A percentile compares a stretch with the other conserved stretches of the same genome.
Evolutionary conservation across 2,888 invertebrate genomes (phyloP).

Genomic region (Conchocele bisecta): DNA sequence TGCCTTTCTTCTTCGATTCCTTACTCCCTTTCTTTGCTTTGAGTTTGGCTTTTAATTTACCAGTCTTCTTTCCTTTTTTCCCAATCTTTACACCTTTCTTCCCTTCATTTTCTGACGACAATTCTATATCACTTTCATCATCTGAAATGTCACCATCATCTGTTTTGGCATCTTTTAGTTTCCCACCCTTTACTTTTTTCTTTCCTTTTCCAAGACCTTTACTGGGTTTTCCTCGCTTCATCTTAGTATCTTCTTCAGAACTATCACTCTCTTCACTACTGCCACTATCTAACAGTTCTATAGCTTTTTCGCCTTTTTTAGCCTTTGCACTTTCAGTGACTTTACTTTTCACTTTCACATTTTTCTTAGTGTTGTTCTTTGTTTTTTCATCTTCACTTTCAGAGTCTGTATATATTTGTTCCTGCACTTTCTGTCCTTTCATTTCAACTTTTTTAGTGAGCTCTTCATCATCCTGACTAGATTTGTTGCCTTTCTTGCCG

Average conservation of each 20-base stretch:
- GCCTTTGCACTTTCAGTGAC: neutral
- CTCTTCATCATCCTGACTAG: neutral
- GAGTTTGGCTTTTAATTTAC: slow-evolving; percentile 30
- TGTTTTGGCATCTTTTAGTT: slow-evolving; percentile 2
- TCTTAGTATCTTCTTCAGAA: slow-evolving; percentile 37
- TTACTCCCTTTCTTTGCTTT: slow-evolving; percentile 24
- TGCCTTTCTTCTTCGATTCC: slow-evolving; percentile 29
- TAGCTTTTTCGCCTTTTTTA: slow-evolving; percentile 19
- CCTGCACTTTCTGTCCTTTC: no score
- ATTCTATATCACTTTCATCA: slow-evolving; percentile 23
- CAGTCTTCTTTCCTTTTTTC: slow-evolving; percentile 37
- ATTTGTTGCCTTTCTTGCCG: neutral
- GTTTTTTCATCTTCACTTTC: slow-evolving; percentile 14
- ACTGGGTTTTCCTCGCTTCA: slow-evolving; percentile 26
- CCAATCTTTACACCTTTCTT: slow-evolving; percentile 20
- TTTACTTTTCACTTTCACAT: neutral
- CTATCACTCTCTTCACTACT: slow-evolving; percentile 39
- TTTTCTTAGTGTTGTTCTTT: neutral
- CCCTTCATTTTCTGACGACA: slow-evolving; percentile 20
- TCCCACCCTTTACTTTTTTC: slow-evolving; percentile 13
- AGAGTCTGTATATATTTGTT: no score
- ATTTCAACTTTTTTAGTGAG: no score
- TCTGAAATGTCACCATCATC: slow-evolving; percentile 15
- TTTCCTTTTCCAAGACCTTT: slow-evolving; percentile 18
- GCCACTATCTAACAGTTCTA: slow-evolving; percentile 30